Conservation (phyloP, 2,797 vertebrate genomes). For the Linurgus olivaceus region DNA sequence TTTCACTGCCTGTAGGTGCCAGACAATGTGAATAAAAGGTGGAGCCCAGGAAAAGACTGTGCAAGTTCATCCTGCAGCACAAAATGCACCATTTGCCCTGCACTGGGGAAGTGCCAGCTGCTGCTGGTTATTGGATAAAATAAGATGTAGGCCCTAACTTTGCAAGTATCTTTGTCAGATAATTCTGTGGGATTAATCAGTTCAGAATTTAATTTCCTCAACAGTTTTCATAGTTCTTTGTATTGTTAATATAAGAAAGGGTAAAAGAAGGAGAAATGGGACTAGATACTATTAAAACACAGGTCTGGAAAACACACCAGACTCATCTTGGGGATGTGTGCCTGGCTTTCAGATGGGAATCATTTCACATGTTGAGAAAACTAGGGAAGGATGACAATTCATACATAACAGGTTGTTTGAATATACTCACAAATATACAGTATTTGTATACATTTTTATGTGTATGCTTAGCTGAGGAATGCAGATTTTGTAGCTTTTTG, state of each 20-base stretch:
- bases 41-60: neutral
- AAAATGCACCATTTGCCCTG: neutral
- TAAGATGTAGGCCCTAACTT: neutral
- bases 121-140: neutral
- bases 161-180: neutral
- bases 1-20: neutral
- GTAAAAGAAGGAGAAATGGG: neutral
- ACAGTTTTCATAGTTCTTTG: neutral
- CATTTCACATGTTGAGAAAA: neutral
- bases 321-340: neutral
- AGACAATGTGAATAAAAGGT: neutral
- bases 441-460: neutral
- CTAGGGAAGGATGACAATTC: neutral
- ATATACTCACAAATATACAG: fast-evolving
- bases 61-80: neutral
- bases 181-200: neutral
- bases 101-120: neutral
- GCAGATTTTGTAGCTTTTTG: neutral
- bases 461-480: neutral
- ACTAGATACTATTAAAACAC: neutral
- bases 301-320: neutral
- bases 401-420: neutral
- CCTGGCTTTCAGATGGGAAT: neutral
- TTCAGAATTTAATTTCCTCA: neutral
- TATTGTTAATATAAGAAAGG: neutral